Percentiles rank a stretch among this genome's conserved stretches.
phyloP scores from a whole-genome alignment of 2,888 invertebrate species.

The Drosophila ochracea region DNA sequence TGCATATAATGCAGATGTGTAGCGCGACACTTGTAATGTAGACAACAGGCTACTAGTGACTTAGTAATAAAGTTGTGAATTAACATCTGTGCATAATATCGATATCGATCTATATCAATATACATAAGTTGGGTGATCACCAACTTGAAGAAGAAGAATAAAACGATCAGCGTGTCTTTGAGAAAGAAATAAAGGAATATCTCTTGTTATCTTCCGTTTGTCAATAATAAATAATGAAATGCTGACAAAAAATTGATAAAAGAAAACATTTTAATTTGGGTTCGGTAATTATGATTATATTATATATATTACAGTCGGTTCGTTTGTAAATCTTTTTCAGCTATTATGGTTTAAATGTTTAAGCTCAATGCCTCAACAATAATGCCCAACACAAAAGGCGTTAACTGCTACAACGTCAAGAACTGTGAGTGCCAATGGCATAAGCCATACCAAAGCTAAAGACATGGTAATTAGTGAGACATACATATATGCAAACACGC shows the following conservation, averaged over 20 bases:
- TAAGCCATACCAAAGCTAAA: constrained; percentile 76
- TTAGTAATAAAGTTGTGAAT: neutral
- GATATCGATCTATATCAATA: neutral
- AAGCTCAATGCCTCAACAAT: constrained; percentile 13
- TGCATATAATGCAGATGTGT: neutral
- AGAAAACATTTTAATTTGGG: neutral
- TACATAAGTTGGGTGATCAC: neutral
- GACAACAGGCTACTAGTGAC: neutral
- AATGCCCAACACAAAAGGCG: constrained; percentile 36
- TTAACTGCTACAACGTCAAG: constrained; percentile 47
- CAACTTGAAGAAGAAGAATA: neutral
- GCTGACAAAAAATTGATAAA: neutral
- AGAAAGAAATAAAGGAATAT: neutral
- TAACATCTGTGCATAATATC: neutral
- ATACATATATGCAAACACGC: constrained; percentile 34
- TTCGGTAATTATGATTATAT: neutral
- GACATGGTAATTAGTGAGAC: constrained; percentile 78
- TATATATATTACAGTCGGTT: neutral
- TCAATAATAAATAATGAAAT: neutral
- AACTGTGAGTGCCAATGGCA: constrained; percentile 70
- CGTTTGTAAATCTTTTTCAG: neutral
- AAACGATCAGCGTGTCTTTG: neutral
- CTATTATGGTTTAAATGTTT: neutral
- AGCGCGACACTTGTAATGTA: neutral
- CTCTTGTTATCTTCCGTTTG: no score